Evolutionary conservation across 2,888 invertebrate species (phyloP).

Genomic region (Chesias legatella): DNA sequence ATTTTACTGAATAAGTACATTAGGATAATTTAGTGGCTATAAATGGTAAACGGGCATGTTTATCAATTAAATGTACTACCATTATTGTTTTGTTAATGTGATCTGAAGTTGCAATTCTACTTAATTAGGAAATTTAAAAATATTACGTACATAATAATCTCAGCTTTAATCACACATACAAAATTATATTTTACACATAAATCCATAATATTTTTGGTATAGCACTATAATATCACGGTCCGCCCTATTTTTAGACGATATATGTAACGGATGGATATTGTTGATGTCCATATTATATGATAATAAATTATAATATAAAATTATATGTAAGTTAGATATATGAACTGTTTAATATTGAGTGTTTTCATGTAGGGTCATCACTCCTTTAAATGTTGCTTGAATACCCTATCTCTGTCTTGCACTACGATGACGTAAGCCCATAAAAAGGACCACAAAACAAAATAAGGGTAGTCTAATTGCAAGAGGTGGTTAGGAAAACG

Average conservation of each 20-base stretch:
- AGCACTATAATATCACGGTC: slow-evolving; percentile 70
- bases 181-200: slow-evolving; percentile 53
- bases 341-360: slow-evolving; percentile 18
- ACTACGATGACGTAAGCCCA: slow-evolving; percentile 14
- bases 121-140: slow-evolving; percentile 43
- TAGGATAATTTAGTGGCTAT: slow-evolving; percentile 61
- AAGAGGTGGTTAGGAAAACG: too few species aligned
- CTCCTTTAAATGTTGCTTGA: slow-evolving; percentile 19
- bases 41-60: slow-evolving; percentile 52
- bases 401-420: slow-evolving; percentile 14
- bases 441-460: too few species aligned
- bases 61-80: slow-evolving; percentile 51
- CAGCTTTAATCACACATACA: slow-evolving; percentile 64
- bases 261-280: slow-evolving; percentile 36
- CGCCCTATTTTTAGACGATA: slow-evolving; percentile 72
- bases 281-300: slow-evolving; percentile 37
- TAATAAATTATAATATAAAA: slow-evolving; percentile 17
- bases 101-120: slow-evolving; percentile 63
- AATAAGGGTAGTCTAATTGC: too few species aligned
- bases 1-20: slow-evolving; percentile 55
- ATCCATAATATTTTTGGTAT: slow-evolving; percentile 62
- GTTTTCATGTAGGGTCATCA: slow-evolving; percentile 28
- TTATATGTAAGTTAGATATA: slow-evolving; percentile 9
- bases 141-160: slow-evolving; percentile 42
- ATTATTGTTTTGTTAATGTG: slow-evolving; percentile 75